These are phyloP conservation scores for Discoglossus pictus DNA, from an alignment of 2,797 vertebrate species.

Conservation along the genomic window DNA sequence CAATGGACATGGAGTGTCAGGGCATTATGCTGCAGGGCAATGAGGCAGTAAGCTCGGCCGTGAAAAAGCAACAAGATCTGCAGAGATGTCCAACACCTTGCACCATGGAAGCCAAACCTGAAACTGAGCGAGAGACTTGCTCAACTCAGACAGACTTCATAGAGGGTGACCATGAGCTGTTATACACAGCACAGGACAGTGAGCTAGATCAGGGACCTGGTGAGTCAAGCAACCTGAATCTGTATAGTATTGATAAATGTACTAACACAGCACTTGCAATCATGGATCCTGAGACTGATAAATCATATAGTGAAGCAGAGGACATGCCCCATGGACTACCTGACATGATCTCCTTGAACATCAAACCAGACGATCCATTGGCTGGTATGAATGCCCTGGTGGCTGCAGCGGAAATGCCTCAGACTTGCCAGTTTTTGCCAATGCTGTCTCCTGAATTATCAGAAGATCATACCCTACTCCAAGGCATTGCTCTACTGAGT, in stretches of 20 bases:
- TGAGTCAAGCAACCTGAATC: conserved; percentile 32
- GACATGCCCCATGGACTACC: conserved; percentile 58
- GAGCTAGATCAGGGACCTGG: conserved; percentile 55
- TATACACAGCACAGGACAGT: conserved; percentile 60
- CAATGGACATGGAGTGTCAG: conserved; percentile 55
- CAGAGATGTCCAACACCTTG: conserved; percentile 63
- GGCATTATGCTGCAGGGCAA: conserved; percentile 58
- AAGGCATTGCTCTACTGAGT: conserved; percentile 92
- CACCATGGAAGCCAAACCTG: conserved; percentile 55
- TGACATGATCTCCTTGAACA: conserved; percentile 54
- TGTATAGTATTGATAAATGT: conserved; percentile 47
- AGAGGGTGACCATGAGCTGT: conserved; percentile 45
- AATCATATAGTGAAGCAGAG: conserved; percentile 58
- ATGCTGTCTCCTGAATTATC: conserved; percentile 62
- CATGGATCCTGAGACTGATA: conserved; percentile 30
- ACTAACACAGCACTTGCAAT: conserved; percentile 56
- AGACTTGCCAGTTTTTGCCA: conserved; percentile 69
- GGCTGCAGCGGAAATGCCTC: conserved; percentile 85
- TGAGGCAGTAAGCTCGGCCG: conserved; percentile 52
- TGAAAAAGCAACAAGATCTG: conserved; percentile 66
- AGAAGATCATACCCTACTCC: conserved; percentile 82
- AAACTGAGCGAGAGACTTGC: conserved; percentile 61
- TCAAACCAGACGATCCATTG: conserved; percentile 83
- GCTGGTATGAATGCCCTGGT: conserved; percentile 89
- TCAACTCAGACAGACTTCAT: conserved; percentile 59